Base-by-base conservation (phyloP, 2,797 vertebrate genomes). In the Paramormyrops hopkinsi region DNA sequence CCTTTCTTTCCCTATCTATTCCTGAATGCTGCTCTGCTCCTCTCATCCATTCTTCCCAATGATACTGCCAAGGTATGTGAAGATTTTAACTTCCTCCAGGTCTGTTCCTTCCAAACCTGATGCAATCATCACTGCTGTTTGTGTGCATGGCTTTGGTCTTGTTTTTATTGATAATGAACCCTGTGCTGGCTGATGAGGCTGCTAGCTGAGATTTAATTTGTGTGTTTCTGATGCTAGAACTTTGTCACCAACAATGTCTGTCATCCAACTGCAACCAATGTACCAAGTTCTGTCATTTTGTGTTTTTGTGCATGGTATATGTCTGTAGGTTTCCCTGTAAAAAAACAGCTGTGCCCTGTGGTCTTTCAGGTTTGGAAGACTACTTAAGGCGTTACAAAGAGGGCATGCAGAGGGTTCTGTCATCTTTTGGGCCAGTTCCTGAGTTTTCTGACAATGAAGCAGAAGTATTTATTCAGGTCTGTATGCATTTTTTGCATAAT, bases 301-400 rank as follows among this genome's bases (percentile, higher is more conserved):
- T 69, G 25, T 69, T 69, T 69, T 62, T 62, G 9, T 59, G 54
- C 11, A 69, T 69, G 22, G 22, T 65, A 65, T 25, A 65, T 65
- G 17, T 44, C 17, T 46, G 14, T 44, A 37, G 7, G n/a, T 44
- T 17, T 83, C 19, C 17, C 79, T 83, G 17, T 44, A 44, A 44
- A 41, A 33, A 29, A n/a, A 4, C 54, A 44, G 7, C 79, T 83
- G 79, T 25, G 3, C 62, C 62, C 3, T 69, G 9, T 69, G 62
- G 25, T 90, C 91, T 79, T 7, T 88, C 96, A 99, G 99, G 98
- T 91, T 91, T 98, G 90, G 92, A 95, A 44, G 97, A 96, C 94
- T 99, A 99, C 51, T 97, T 98, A 54, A 95, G 95, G 89, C 96
- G 97, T 22, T 99, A 99, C 9, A 92, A 95, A 0, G 95, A 95